A percentile compares a stretch with the other conserved stretches of the same genome.
Evolutionary conservation across 2,888 invertebrate species (phyloP).

Genomic region (Euphydryas editha): DNA sequence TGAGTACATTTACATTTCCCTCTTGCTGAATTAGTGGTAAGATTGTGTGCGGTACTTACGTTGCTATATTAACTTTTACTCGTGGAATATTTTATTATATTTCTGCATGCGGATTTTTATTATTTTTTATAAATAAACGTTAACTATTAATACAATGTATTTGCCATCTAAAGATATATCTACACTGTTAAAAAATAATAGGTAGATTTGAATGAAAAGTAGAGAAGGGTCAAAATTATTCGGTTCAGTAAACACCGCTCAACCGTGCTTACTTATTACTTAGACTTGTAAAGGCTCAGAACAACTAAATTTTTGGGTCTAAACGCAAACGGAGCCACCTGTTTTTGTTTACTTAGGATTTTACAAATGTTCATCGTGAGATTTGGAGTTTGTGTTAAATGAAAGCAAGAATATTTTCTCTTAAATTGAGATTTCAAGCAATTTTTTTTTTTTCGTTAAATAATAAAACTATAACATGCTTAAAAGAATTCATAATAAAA

Average conservation of each 20-base stretch:
- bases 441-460: background rate
- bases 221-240: background rate
- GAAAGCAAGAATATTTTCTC: constrained; percentile 1
- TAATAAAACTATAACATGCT: too few relatives aligned
- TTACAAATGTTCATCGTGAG: background rate
- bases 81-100: too few relatives aligned
- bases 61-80: too few relatives aligned
- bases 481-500: too few relatives aligned
- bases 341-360: constrained; percentile 9
- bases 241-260: background rate
- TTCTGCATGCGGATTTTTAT: too few relatives aligned
- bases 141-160: too few relatives aligned
- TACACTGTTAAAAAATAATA: too few relatives aligned
- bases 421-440: background rate
- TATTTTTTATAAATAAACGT: too few relatives aligned
- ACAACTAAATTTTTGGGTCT: constrained; percentile 16
- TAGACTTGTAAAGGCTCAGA: background rate
- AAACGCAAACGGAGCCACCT: background rate
- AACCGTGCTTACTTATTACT: background rate
- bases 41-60: too few relatives aligned
- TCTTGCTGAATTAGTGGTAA: too few relatives aligned
- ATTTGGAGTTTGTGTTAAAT: background rate
- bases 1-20: too few relatives aligned
- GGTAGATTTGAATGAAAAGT: background rate
- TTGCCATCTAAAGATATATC: too few relatives aligned